Conservation (phyloP, 2,888 invertebrate species). For the Hydraecia micacea region DNA sequence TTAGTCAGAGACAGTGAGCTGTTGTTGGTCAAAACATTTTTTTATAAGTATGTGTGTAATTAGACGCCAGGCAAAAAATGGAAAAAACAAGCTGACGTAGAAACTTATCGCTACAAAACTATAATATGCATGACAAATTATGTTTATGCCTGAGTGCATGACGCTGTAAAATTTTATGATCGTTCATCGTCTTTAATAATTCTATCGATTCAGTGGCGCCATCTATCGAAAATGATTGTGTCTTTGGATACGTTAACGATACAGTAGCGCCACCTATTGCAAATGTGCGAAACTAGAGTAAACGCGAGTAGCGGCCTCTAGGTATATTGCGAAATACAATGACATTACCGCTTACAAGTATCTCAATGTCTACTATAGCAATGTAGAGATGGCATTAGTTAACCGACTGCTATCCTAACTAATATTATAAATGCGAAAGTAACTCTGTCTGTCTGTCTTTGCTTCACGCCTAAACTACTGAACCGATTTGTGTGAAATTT, state of each 20-base stretch:
- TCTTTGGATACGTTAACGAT: background rate
- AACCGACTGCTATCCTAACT: too few relatives aligned
- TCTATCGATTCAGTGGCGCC: conserved; percentile 16
- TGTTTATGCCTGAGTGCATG: conserved; percentile 17
- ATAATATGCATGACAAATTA: conserved; percentile 43
- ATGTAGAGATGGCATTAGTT: conserved; percentile 36
- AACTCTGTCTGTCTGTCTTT: too few relatives aligned
- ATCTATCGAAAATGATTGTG: conserved; percentile 10
- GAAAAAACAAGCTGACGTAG: conserved; percentile 35
- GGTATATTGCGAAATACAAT: background rate
- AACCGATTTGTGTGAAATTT: too few relatives aligned
- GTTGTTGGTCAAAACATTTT: conserved; percentile 23
- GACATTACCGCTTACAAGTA: background rate
- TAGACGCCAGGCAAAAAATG: background rate
- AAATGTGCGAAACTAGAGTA: background rate
- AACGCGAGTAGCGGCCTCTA: conserved; percentile 32
- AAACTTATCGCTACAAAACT: conserved; percentile 38
- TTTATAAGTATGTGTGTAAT: conserved; percentile 17
- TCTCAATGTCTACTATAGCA: background rate
- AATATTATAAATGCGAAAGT: too few relatives aligned
- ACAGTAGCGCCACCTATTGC: conserved; percentile 28
- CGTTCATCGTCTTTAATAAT: too few relatives aligned
- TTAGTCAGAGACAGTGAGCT: background rate
- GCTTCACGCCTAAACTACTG: too few relatives aligned
- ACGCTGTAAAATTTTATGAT: conserved; percentile 25